Percentiles rank a stretch among this genome's conserved stretches.
These are phyloP conservation scores for Panthera tigris DNA, from an alignment of 2,113 vertebrate species.

Conservation along the genomic window DNA sequence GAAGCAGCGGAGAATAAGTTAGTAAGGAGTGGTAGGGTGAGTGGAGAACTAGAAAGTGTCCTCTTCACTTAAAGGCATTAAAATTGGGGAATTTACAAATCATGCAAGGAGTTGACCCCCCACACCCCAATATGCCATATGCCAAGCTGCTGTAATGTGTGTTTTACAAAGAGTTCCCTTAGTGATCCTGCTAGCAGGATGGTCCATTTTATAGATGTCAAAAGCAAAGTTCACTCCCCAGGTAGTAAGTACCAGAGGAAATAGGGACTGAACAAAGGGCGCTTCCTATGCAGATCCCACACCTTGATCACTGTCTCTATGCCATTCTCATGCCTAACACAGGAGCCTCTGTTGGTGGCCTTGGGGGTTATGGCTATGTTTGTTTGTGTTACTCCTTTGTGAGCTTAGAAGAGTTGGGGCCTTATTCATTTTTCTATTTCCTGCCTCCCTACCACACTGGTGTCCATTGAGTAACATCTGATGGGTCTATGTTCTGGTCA, in stretches of 20 bases:
- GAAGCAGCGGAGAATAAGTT: not conserved
- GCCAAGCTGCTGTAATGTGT: not conserved
- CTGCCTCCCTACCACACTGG: not conserved
- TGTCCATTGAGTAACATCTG: not conserved
- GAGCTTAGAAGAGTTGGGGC: not conserved
- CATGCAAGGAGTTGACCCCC: not conserved
- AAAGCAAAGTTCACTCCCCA: not conserved
- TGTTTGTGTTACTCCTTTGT: not conserved
- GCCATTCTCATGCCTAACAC: not conserved
- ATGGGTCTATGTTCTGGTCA: not conserved
- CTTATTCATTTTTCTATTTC: not conserved
- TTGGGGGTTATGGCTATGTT: not conserved
- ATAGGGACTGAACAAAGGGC: not conserved
- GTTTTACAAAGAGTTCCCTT: constrained; percentile 1
- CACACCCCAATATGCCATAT: not conserved
- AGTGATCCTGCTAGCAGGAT: not conserved
- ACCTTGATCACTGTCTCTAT: not conserved
- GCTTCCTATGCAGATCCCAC: not conserved
- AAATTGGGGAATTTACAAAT: constrained; percentile 29
- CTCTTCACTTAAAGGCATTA: not conserved
- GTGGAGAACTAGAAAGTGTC: not conserved
- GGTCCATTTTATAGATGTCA: constrained; percentile 3
- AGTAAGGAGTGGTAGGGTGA: not conserved
- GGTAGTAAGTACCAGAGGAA: not conserved
- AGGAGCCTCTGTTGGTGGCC: not conserved